Evolutionary conservation across 2,797 vertebrate genomes (phyloP).

Genomic region (Australoheros facetus): DNA sequence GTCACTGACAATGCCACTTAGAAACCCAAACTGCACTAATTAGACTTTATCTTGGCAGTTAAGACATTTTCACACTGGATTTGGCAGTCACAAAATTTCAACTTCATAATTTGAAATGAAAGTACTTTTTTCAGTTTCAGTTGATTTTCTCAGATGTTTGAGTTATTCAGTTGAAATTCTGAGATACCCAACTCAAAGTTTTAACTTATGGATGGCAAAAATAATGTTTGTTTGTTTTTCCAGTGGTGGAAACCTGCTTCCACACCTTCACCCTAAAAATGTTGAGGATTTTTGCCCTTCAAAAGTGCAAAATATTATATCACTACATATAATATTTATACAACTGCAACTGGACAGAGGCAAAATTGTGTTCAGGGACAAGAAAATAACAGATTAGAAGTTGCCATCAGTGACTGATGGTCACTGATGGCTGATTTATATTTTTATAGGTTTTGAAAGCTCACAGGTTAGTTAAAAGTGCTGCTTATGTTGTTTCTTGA

Average conservation of each 20-base stretch:
- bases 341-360: background rate
- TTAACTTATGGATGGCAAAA: background rate
- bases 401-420: background rate
- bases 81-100: no score
- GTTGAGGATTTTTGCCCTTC: no score
- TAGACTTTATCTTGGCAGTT: background rate
- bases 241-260: background rate
- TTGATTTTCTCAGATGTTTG: background rate
- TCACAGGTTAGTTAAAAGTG: background rate
- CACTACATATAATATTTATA: background rate
- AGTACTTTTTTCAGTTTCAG: no score
- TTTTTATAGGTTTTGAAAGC: background rate
- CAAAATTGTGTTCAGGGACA: background rate
- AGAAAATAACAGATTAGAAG: background rate
- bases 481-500: background rate
- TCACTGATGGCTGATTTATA: background rate
- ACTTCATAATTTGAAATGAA: no score
- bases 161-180: background rate
- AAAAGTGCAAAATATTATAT: background rate
- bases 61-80: no score
- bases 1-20: background rate
- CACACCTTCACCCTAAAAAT: accelerated
- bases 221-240: no score
- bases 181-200: background rate
- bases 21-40: background rate